Evolutionary conservation across 2,113 vertebrate genomes (phyloP), one percentile per base, ranked within the genome.

Genomic region (Agelaius phoeniceus): DNA sequence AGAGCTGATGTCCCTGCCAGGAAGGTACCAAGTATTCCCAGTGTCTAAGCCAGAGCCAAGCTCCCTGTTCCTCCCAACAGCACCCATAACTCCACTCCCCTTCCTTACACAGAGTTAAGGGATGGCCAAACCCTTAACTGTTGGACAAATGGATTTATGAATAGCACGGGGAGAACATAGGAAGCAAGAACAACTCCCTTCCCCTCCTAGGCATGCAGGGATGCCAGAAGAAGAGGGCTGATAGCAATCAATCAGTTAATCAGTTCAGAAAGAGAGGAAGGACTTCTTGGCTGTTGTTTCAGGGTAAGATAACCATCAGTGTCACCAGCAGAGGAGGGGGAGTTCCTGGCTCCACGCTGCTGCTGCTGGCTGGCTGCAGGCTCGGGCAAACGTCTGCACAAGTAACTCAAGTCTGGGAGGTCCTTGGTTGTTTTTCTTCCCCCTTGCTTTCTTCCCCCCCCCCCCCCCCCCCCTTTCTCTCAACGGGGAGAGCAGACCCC

Each of bases 151-250:
- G 6, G 91, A 75, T 43, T 67, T 27, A 10, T 6, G 5, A 31
- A 18, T 3, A 62, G 12, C 9, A 12, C 3, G 2, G 8, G 27
- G 14, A n/a, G 23, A 73, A 66, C 16, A 61, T 0, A 0, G 49
- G 24, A 62, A n/a, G 33, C 39, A 69, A 3, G 39, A 79, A 46
- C 28, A 31, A 83, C 33, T 75, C 30, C 69, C 82, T 81, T 48
- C 51, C 69, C 23, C 35, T 78, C 65, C 41, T 13, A 30, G 20
- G 66, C 71, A 15, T 0, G 8, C 62, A 35, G 54, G 23, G 63
- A 18, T 16, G 52, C 52, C 80, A 27, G 30, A 59, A 67, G 48
- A 62, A 37, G 55, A 57, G 19, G 68, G 48, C 18, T 57, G 31
- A 5, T 2, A 52, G 89, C 66, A 28, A 78, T 33, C 67, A 15